phyloP scores from a whole-genome alignment of 2,797 vertebrate genomes.

The Clarias laeviceps region DNA sequence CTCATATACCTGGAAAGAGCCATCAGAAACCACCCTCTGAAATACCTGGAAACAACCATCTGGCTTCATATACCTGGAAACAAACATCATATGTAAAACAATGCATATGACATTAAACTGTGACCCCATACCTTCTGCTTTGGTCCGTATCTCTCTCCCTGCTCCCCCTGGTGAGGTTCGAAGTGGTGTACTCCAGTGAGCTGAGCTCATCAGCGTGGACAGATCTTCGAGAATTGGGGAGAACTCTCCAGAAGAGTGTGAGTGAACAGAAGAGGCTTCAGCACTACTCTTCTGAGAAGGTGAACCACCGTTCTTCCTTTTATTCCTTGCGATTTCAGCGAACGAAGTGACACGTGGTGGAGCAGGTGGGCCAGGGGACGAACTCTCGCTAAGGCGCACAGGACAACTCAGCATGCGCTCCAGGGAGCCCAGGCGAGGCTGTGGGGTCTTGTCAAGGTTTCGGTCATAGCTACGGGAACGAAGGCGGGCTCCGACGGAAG shows the following conservation, averaged over 20 bases:
- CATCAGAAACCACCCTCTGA: not conserved
- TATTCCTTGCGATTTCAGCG: slow-evolving; percentile 89
- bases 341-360: slow-evolving; percentile 92
- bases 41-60: not conserved
- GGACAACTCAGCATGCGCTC: slow-evolving; percentile 98
- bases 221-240: slow-evolving; percentile 82
- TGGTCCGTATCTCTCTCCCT: slow-evolving; percentile 60
- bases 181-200: slow-evolving; percentile 47
- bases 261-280: slow-evolving; percentile 83
- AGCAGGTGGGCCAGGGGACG: slow-evolving; percentile 64
- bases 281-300: slow-evolving; percentile 70
- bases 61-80: not conserved
- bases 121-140: slow-evolving; percentile 68
- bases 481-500: slow-evolving; percentile 68
- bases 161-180: slow-evolving; percentile 56
- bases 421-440: slow-evolving; percentile 81
- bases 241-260: slow-evolving; percentile 86
- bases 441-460: slow-evolving; percentile 83
- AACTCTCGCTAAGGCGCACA: slow-evolving; percentile 85
- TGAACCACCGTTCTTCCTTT: slow-evolving; percentile 77
- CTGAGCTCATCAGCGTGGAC: slow-evolving; percentile 10
- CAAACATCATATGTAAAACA: not conserved
- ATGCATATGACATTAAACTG: not conserved
- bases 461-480: slow-evolving; percentile 96
- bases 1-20: too few species aligned